Percentiles rank a stretch among this genome's conserved stretches.
phyloP scores from a whole-genome alignment of 2,888 invertebrate species.

The Mesorhabditis spiculigera region DNA sequence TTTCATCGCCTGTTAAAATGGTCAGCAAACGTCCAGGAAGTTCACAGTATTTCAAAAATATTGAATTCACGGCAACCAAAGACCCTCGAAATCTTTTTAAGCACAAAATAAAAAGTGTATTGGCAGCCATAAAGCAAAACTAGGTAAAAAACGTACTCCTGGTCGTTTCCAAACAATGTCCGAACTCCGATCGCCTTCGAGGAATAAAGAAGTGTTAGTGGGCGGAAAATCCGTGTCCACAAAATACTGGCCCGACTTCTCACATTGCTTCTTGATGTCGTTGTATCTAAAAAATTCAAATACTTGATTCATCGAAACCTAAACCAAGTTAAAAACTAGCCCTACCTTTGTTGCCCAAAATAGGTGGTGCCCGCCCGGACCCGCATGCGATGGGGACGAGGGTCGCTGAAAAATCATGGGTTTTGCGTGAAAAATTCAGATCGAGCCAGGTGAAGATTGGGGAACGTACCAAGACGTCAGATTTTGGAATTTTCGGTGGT shows the following conservation, averaged over 20 bases:
- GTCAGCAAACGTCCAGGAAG: too few relatives aligned
- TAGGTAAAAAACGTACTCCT: slow-evolving; percentile 45
- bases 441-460: too few relatives aligned
- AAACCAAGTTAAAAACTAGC: neutral
- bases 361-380: slow-evolving; percentile 1
- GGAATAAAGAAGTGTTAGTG: slow-evolving; percentile 59
- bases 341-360: neutral
- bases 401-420: neutral
- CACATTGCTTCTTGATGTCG: slow-evolving; percentile 29
- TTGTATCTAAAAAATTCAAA: neutral
- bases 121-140: too few relatives aligned
- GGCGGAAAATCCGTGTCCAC: slow-evolving; percentile 63
- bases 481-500: too few relatives aligned
- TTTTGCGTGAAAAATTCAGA: neutral
- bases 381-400: neutral
- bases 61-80: too few relatives aligned
- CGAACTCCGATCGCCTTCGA: slow-evolving; percentile 55
- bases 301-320: neutral
- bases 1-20: too few relatives aligned
- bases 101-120: too few relatives aligned
- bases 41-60: too few relatives aligned
- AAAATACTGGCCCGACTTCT: slow-evolving; percentile 55
- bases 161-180: slow-evolving; percentile 62
- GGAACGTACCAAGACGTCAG: too few relatives aligned
- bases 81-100: too few relatives aligned